Base-by-base conservation (phyloP, 2,797 vertebrate genomes). In the Clangula hyemalis region DNA sequence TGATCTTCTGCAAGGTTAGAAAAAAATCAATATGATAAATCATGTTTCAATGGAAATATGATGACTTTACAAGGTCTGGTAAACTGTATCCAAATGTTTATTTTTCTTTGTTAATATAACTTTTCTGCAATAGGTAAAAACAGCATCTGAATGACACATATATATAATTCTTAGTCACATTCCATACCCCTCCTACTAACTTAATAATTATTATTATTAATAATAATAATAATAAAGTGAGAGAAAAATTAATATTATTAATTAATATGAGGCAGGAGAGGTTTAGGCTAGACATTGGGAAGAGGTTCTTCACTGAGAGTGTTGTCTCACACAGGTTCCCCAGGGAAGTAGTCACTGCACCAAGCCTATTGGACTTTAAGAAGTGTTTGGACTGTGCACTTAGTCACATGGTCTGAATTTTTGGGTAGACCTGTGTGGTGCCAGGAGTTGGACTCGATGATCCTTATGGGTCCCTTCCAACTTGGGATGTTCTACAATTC, bases 21-120 rank as follows among this genome's bases (percentile, higher is more conserved):
- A 84, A 89, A 92, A 85, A 95, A 96, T 96, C 94, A 96, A 92
- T 96, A 71, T 7, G 6, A 69, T 96, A 85, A 95, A 91, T 95
- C 93, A 95, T 12, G 58, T 94, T 94, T 96, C 77, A 96, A 39
- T 95, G 80, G 49, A 92, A 97, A 94, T 78, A 93, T 95, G 85
- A 95, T 94, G 89, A 32, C 49, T 57, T 93, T 91, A 93, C 81
- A 94, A 87, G 64, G 58, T 90, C 79, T 92, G 81, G 39, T 90
- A 93, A 94, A 87, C 53, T 93, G 13, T 87, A 73, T 41, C 69
- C 41, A 96, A 94, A 95, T 85, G 61, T 93, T 97, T 96, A 57
- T 95, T 97, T 95, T 95, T 53, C 75, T 94, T 93, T 57, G 74
- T 25, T 65, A 18, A 15, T 39, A 11, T 61, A 43, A 72, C 79